Evolutionary conservation across 2,888 invertebrate genomes (phyloP).

Genomic region (Apotomis betuletana): DNA sequence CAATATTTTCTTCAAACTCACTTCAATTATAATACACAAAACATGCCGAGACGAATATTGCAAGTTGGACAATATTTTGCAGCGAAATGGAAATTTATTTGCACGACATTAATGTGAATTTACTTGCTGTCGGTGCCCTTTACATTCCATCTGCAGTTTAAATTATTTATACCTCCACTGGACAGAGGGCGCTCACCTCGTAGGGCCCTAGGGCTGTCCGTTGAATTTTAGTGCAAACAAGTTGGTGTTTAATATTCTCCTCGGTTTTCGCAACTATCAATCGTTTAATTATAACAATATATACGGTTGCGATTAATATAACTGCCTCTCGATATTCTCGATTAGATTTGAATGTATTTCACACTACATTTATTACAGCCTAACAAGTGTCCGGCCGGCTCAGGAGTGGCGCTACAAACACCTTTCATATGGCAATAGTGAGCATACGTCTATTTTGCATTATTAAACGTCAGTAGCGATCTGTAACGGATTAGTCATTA

Average conservation of each 20-base stretch:
- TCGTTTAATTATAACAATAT: not conserved
- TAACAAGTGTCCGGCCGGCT: too few relatives aligned
- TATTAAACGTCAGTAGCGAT: too few relatives aligned
- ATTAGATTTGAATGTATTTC: too few relatives aligned
- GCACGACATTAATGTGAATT: constrained; percentile 15
- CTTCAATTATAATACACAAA: constrained; percentile 7
- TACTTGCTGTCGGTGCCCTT: constrained; percentile 13
- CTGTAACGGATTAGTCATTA: too few relatives aligned
- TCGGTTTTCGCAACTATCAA: not conserved
- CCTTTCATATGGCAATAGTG: too few relatives aligned
- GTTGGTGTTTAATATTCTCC: constrained; percentile 5
- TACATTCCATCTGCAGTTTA: constrained; percentile 16
- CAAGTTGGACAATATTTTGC: constrained; percentile 11
- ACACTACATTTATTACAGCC: too few relatives aligned
- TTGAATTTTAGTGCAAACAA: constrained; percentile 10
- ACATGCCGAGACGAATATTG: constrained; percentile 7
- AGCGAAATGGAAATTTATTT: constrained; percentile 29
- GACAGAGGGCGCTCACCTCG: constrained; percentile 14
- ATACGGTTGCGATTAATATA: too few relatives aligned
- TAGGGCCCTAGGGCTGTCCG: constrained; percentile 4
- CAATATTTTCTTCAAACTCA: constrained; percentile 6
- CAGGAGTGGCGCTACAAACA: too few relatives aligned
- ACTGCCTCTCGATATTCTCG: too few relatives aligned
- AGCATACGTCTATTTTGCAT: too few relatives aligned
- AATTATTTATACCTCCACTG: constrained; percentile 24